Conservation (phyloP, 2,113 vertebrate genomes). For the Struthidea cinerea region DNA sequence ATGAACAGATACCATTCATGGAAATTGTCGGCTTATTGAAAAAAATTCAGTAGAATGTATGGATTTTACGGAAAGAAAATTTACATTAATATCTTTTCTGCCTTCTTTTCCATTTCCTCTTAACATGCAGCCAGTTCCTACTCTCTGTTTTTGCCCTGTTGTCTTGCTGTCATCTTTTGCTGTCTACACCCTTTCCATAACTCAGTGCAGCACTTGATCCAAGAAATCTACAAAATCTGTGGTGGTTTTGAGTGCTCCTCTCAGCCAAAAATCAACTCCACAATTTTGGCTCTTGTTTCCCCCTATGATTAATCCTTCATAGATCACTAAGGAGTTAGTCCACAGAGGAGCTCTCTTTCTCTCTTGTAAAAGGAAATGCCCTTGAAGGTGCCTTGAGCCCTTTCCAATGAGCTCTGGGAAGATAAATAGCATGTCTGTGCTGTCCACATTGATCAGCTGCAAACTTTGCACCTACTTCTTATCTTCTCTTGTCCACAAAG, state of each 20-base stretch:
- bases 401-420: neutral
- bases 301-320: neutral
- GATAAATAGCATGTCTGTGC: neutral
- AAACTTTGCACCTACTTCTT: neutral
- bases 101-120: neutral
- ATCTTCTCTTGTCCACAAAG: neutral
- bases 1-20: neutral
- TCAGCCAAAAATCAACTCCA: neutral
- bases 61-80: neutral
- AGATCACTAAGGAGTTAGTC: neutral
- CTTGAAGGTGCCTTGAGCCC: neutral
- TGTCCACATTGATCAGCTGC: neutral
- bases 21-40: neutral
- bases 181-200: neutral
- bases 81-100: neutral
- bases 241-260: neutral
- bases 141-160: neutral
- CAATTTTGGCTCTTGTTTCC: neutral
- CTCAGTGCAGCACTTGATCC: neutral
- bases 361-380: neutral
- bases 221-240: neutral
- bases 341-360: neutral
- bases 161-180: neutral
- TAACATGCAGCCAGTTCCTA: neutral
- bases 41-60: neutral